phyloP scores from a whole-genome alignment of 2,113 vertebrate species.

The Gallinago media region DNA sequence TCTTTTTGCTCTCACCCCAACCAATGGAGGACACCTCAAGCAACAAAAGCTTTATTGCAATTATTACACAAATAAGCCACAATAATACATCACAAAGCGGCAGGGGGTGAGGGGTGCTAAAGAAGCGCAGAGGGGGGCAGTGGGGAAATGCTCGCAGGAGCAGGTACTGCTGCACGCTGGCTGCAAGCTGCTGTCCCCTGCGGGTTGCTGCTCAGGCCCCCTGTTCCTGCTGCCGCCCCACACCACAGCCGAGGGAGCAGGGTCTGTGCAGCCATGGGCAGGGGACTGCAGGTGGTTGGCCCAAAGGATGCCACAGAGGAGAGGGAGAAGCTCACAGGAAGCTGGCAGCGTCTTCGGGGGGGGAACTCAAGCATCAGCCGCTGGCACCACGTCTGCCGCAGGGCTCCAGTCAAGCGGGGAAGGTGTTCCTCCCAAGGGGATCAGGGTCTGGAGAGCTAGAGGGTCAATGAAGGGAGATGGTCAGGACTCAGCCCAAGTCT shows the following conservation, averaged over 20 bases:
- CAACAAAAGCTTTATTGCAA: slow-evolving; percentile 49
- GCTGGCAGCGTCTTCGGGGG: neutral
- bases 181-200: neutral
- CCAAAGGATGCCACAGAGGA: neutral
- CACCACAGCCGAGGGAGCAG: neutral
- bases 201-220: neutral
- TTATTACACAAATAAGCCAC: slow-evolving; percentile 16
- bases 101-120: neutral
- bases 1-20: too few species aligned
- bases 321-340: neutral
- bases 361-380: neutral
- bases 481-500: neutral
- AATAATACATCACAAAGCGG: neutral
- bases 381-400: neutral
- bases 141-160: neutral
- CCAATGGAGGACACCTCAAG: neutral
- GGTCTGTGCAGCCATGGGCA: neutral
- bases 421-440: slow-evolving; percentile 40
- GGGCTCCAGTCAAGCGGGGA: neutral
- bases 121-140: neutral
- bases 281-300: neutral
- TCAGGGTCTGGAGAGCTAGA: slow-evolving; percentile 69
- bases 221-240: accelerated
- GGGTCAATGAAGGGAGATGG: neutral
- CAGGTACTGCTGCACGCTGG: neutral